Percentiles rank a stretch among this genome's conserved stretches.
phyloP scores from a whole-genome alignment of 2,113 vertebrate genomes.

The Tachysurus fulvidraco region DNA sequence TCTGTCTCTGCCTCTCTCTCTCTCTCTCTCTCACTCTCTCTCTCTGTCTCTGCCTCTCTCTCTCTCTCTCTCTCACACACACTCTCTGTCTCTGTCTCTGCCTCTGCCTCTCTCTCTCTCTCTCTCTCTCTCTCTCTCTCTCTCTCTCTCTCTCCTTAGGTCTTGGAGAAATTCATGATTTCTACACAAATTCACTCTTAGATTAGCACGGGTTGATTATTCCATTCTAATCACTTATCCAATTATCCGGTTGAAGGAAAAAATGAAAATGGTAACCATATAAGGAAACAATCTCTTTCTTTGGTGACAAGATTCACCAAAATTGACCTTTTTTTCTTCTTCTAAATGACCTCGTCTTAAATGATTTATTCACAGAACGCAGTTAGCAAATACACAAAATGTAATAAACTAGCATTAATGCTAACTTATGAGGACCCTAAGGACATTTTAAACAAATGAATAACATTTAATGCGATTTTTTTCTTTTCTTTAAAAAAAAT shows the following conservation, averaged over 20 bases:
- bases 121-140: background rate
- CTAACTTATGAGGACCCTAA: background rate
- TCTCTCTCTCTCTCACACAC: background rate
- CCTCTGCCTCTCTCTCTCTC: background rate
- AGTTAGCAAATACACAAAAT: background rate
- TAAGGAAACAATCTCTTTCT: too few species aligned
- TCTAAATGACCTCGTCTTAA: background rate
- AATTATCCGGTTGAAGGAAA: too few species aligned
- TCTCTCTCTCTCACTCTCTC: background rate
- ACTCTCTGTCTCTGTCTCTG: background rate
- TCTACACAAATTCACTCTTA: background rate
- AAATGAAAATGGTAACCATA: too few species aligned
- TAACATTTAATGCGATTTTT: too few species aligned
- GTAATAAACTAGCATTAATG: background rate
- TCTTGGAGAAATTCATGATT: background rate
- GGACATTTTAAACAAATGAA: background rate
- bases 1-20: too few species aligned
- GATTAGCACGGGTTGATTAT: background rate
- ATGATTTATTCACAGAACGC: background rate
- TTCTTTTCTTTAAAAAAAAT: too few species aligned
- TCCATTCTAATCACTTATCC: background rate
- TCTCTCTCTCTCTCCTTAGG: background rate
- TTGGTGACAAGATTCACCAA: background rate
- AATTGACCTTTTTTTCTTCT: too few species aligned
- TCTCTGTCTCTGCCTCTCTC: background rate